Evolutionary conservation across 2,797 vertebrate species (phyloP).

Genomic region (Artibeus jamaicensis): DNA sequence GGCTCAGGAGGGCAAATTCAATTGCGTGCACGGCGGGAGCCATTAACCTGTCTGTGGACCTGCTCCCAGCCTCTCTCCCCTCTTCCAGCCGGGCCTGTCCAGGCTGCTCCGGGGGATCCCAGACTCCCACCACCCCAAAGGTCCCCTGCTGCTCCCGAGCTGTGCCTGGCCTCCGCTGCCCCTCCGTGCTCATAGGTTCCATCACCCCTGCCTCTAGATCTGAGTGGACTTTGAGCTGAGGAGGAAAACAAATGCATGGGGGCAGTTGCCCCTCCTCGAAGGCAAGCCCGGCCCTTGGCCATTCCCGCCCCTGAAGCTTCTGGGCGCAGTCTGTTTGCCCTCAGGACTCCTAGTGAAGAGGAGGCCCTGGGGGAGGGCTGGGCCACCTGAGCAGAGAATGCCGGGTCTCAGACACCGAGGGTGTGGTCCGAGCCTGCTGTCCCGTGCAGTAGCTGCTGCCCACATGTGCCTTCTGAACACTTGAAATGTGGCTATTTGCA

Average conservation of each 20-base stretch:
- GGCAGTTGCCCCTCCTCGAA: neutral
- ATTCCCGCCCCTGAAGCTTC: neutral
- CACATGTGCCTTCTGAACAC: neutral
- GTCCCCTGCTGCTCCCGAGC: neutral
- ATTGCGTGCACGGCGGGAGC: conserved; percentile 71
- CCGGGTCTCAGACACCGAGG: neutral
- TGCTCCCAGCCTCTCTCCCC: neutral
- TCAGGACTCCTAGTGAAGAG: neutral
- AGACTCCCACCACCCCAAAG: neutral
- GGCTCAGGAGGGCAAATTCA: conserved; percentile 77
- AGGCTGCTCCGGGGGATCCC: neutral
- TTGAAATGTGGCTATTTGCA: neutral
- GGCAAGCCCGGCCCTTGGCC: neutral
- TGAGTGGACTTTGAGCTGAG: neutral
- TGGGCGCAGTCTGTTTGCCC: too few relatives aligned
- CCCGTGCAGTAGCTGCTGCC: neutral
- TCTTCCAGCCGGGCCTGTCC: conserved; percentile 16
- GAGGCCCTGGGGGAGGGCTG: neutral
- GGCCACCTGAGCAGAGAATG: neutral
- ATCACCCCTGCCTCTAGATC: neutral
- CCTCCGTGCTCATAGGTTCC: neutral
- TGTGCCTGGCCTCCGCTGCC: neutral
- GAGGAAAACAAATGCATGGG: rapidly evolving
- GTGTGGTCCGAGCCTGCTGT: neutral
- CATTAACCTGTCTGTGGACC: conserved; percentile 84